Percentiles rank a stretch among this genome's conserved stretches.
Conservation (phyloP, 30 jellyfish, hydroid and myxozoan genomes). For the Mastigias papua region DNA sequence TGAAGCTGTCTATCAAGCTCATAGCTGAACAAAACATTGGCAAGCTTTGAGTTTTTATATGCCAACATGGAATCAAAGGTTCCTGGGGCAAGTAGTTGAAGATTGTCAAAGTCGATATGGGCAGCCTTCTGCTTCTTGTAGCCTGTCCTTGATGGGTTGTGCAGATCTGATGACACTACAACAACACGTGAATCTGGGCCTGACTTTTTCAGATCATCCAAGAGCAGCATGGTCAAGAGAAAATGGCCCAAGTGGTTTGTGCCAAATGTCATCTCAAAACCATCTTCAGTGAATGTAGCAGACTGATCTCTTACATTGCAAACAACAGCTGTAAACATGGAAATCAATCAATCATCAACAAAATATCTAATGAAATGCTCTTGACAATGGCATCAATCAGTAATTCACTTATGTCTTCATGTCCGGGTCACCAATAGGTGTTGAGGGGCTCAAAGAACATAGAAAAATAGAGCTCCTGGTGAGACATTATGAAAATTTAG, state of each 20-base stretch:
- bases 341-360: background rate
- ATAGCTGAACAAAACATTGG: constrained; percentile 69
- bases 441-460: too few species aligned
- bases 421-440: too few species aligned
- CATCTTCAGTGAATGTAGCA: constrained; percentile 76
- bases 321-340: constrained; percentile 36
- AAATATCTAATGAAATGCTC: background rate
- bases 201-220: constrained; percentile 67
- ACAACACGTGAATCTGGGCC: constrained; percentile 73
- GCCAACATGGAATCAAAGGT: constrained; percentile 76
- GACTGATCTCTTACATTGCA: constrained; percentile 61
- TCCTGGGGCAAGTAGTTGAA: constrained; percentile 76
- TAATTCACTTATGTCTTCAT: too few species aligned
- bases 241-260: constrained; percentile 76
- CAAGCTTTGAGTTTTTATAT: constrained; percentile 72
- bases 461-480: too few species aligned
- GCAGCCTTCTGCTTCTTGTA: constrained; percentile 28
- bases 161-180: constrained; percentile 64
- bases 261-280: constrained; percentile 79
- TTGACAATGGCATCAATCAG: too few species aligned
- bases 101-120: constrained; percentile 74
- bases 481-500: too few species aligned
- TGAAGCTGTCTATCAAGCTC: constrained; percentile 71
- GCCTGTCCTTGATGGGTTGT: constrained; percentile 54
- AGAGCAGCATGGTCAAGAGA: constrained; percentile 59